Percentiles rank a stretch among this genome's conserved stretches.
These are phyloP conservation scores for Cynoglossus semilaevis DNA, from an alignment of 2,113 vertebrate genomes.

Conservation along the genomic window DNA sequence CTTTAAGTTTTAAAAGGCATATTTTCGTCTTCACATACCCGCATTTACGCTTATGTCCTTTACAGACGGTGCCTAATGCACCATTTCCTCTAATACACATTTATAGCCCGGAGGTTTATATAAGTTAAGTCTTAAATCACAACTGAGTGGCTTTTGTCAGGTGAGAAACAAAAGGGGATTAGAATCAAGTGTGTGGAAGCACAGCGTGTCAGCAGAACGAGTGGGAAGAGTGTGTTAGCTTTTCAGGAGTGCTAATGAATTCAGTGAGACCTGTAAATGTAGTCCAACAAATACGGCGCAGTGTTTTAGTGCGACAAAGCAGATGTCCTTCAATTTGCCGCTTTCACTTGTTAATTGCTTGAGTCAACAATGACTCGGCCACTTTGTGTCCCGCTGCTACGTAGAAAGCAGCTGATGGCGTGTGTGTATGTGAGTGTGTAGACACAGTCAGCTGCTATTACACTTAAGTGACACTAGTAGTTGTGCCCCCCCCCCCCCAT, in stretches of 20 bases:
- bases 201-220: background rate
- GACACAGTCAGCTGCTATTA: no score
- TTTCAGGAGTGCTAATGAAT: conserved; percentile 26
- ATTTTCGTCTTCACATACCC: no score
- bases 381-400: conserved; percentile 15
- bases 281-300: conserved; percentile 21
- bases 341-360: conserved; percentile 32
- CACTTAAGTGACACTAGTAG: no score
- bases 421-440: background rate
- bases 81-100: no score
- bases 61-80: no score
- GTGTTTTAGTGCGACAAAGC: conserved; percentile 25
- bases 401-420: conserved; percentile 15
- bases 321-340: conserved; percentile 19
- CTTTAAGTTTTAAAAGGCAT: no score
- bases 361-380: conserved; percentile 29
- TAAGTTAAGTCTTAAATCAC: background rate
- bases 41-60: no score
- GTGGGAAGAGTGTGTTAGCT: background rate
- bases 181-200: background rate
- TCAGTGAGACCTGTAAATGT: background rate
- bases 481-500: no score
- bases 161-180: background rate
- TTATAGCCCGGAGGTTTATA: no score
- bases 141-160: background rate